Conservation (phyloP, 64 coral and sea anemone genomes). For the Montipora foliosa region DNA sequence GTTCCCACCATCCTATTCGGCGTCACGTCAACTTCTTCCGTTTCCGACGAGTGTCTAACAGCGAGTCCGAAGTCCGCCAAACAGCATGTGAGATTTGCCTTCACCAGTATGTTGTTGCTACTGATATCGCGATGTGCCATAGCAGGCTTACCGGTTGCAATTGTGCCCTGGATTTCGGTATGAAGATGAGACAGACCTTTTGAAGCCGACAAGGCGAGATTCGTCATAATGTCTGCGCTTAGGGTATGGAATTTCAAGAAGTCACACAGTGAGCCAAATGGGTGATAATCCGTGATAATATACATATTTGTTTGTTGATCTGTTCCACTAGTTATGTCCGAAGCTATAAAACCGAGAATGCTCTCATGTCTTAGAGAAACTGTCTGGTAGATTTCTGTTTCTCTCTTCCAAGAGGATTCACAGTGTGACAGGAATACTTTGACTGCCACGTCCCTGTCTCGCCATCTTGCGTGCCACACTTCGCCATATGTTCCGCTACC, state of each 20-base stretch:
- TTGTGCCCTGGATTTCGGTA: slow-evolving; percentile 92
- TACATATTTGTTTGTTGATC: slow-evolving; percentile 92
- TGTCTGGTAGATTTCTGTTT: slow-evolving; percentile 93
- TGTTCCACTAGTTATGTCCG: slow-evolving; percentile 75
- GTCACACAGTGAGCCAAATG: slow-evolving; percentile 84
- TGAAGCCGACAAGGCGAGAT: slow-evolving; percentile 80
- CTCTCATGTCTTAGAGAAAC: slow-evolving; percentile 87
- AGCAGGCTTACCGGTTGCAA: slow-evolving; percentile 72
- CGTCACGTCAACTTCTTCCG: slow-evolving; percentile 79
- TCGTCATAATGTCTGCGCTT: slow-evolving; percentile 67
- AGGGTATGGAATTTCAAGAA: slow-evolving; percentile 80
- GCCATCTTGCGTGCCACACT: slow-evolving; percentile 89
- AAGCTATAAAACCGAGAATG: slow-evolving; percentile 92
- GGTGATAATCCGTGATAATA: slow-evolving; percentile 95
- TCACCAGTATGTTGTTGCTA: slow-evolving; percentile 95
- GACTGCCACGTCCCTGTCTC: slow-evolving; percentile 89
- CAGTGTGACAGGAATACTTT: slow-evolving; percentile 94
- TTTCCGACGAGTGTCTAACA: slow-evolving; percentile 84
- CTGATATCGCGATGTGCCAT: slow-evolving; percentile 99
- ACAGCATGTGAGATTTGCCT: slow-evolving; percentile 92
- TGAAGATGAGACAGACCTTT: slow-evolving; percentile 91
- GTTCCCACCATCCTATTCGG: slow-evolving; percentile 86
- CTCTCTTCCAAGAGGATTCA: slow-evolving; percentile 88
- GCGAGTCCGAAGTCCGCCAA: slow-evolving; percentile 99
- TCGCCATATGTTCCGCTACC: slow-evolving; percentile 93